Evolutionary conservation across 2,888 invertebrate species (phyloP), one percentile per base, ranked within the genome.

Genomic region (Leptinotarsa rubiginosa): DNA sequence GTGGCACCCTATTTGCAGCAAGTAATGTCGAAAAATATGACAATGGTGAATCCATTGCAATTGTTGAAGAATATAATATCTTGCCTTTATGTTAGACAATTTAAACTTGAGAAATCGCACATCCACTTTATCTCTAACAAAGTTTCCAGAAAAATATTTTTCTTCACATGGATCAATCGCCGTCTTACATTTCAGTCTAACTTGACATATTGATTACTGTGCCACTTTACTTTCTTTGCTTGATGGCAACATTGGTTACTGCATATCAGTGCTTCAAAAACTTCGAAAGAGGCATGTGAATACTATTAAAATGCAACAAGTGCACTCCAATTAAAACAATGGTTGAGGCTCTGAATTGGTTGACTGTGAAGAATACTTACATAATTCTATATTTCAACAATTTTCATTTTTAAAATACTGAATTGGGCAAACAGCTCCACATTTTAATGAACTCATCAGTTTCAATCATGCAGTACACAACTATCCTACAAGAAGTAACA

Each of bases 141-240:
- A 64, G 65, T 70, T 22, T 62, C 70, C 31, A 70, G 65, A 64
- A 70, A 59, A 70, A 47, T 62, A 49, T 70, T 62, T 47, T 62
- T 70, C 22, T 22, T 70, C 25, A 59, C 69, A 25, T 18, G 59
- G 59, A 56, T 69, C 15, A 56, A 47, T 56, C 56, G 59, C 31
- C 20, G 59, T 18, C 69, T 69, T 4, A 56, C 69, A 25, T 25
- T 49, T 18, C 69, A 59, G 47, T 59, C 69, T n/a, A 56, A 56
- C 16, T 47, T 47, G 25, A 18, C 70, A 41, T 25, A 64, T 69
- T 47, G 69, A 49, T 25, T 70, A 70, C 16, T 70, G 64, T 47
- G 62, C 62, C n/a, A 70, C 47, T 47, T 16, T 62, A 50, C 47
- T 70, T 56, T 13, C 59, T 22, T 70, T 62, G 31, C 62, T 70